Base-by-base conservation (phyloP, 2,888 invertebrate species). In the Andrena minutula region DNA sequence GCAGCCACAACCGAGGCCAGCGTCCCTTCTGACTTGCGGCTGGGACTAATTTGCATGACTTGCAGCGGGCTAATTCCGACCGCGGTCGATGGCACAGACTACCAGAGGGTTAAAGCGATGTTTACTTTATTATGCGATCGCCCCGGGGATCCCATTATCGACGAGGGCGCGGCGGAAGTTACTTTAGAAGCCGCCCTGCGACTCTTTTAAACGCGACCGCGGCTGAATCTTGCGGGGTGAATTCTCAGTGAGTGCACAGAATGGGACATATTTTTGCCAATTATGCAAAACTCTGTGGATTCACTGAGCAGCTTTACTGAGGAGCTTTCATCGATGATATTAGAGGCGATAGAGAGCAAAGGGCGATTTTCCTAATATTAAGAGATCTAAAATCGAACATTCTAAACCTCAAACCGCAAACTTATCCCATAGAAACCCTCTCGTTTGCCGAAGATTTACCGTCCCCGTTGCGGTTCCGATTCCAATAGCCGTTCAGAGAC, bases 61-160 rank as follows among this genome's bases (percentile, higher is more conserved):
- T 70, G 88, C 88, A 70, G 72, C 80, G 75, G 72, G 84, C 79
- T 87, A 87, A 87, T 87, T 87, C 88, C 76, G 76, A 78, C 49
- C 78, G 58, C 86, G 88, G 78, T 87, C 87, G 88, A 87, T 87
- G 82, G 78, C 68, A 65, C 41, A 51, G 69, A 66, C 65, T 82
- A 73, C 86, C 41, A 79, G 80, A 79, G 56, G 88, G 84, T 81
- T 82, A 75, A 86, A 88, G 86, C 80, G 86, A 86, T 86, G 86
- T 86, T 87, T 87, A 88, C 84, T 88, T 84, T 87, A 86, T 87
- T 88, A 86, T 75, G 86, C 82, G 84, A 87, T 87, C 86, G 80
- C 79, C 71, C 41, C 41, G 75, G 68, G 75, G 83, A 87, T 79
- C 73, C 66, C 81, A 88, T 86, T 87, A 88, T 87, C 84, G 88